Conservation (phyloP, 2,113 vertebrate species). For the Thunnus thynnus region DNA sequence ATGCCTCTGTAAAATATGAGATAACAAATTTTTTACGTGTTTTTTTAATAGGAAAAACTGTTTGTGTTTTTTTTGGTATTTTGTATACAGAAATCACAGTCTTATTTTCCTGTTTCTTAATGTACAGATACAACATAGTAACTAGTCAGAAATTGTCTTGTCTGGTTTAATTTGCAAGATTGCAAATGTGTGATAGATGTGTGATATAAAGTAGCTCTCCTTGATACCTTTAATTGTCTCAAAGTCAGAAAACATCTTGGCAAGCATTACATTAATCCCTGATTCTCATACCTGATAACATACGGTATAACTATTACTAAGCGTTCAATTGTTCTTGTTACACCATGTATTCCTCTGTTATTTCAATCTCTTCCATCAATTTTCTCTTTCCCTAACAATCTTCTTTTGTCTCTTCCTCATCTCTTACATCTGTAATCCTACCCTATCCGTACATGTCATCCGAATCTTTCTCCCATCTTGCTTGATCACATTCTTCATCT, state of each 20-base stretch:
- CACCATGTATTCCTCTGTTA: background rate
- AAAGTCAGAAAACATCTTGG: background rate
- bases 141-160: background rate
- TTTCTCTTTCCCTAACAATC: background rate
- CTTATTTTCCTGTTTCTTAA: background rate
- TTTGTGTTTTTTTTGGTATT: no score
- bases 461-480: conserved; percentile 3
- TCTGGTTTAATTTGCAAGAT: background rate
- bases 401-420: background rate
- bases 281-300: background rate
- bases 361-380: background rate
- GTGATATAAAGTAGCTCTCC: no score
- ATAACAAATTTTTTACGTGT: no score
- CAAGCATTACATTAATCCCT: background rate
- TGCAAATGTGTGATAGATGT: background rate
- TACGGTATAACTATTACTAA: background rate
- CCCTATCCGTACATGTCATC: conserved; percentile 20
- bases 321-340: background rate
- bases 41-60: no score
- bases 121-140: background rate
- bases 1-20: no score
- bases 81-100: no score
- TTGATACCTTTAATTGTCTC: background rate
- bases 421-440: background rate
- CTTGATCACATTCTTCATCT: conserved; percentile 5